Evolutionary conservation across 2,797 vertebrate genomes (phyloP), one percentile per base, ranked within the genome.

Genomic region (Halcyon smyrnensis): DNA sequence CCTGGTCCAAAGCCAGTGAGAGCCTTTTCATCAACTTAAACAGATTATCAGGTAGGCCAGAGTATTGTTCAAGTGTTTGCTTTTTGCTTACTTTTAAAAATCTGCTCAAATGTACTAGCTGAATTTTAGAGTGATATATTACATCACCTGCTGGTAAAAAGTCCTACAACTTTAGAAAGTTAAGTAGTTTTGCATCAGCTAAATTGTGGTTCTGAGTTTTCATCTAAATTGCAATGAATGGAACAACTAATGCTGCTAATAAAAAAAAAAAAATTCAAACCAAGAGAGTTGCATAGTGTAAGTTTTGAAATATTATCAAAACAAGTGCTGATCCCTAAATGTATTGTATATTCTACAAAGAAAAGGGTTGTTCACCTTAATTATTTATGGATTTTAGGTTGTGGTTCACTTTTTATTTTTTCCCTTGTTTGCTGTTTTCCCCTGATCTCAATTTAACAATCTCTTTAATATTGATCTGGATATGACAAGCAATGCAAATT

Each of bases 381-480:
- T 93, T 84, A 88, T 93, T 91, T 82, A 96, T 94, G 43, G 84
- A 94, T 89, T 96, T 87, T 82, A 65, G 19, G 9, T 70, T 90
- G 46, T 88, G 43, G 41, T 79, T 96, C 34, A 41, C 39, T 50
- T 81, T 77, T 92, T 34, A 51, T 87, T 82, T 94, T 92, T 83
- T 18, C 36, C 32, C 37, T 15, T 25, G 27, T 50, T 79, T 64
- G 30, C 83, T 77, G 15, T 39, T 82, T 95, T 83, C 46, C 25
- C 74, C 36, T n/a, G 17, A 54, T 96, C 80, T 87, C 41, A 93
- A 19, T 93, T 82, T 84, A 93, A 74, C 80, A 93, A 57, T 85
- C 41, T 64, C 60, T 89, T 89, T 93, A 87, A 75, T 87, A 96
- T 94, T 60, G 89, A 97, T 97, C 85, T 67, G 64, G 41, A 64